phyloP scores from a whole-genome alignment of 1,140 invertebrate species.

The Panagrolaimus sp. region DNA sequence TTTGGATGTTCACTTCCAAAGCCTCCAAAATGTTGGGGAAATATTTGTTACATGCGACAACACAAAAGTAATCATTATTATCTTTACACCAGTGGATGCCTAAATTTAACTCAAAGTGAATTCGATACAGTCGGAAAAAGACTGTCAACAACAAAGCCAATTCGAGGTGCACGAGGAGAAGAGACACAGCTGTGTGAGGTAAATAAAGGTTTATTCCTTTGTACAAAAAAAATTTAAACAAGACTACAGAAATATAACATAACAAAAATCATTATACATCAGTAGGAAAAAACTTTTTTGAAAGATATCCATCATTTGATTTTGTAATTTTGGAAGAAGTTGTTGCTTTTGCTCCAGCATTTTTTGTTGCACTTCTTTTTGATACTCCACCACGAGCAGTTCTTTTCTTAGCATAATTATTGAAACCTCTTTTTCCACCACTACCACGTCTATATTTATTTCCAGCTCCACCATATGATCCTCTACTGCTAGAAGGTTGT shows the following conservation, averaged over 20 bases:
- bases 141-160: constrained; percentile 7
- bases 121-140: constrained; percentile 22
- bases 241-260: constrained; percentile 6
- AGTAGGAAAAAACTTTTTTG: constrained; percentile 6
- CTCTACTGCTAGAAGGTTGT: background rate
- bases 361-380: background rate
- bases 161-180: constrained; percentile 10
- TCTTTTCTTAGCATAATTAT: background rate
- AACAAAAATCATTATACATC: constrained; percentile 33
- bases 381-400: background rate
- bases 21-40: constrained; percentile 36
- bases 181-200: constrained; percentile 43
- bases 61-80: constrained; percentile 45
- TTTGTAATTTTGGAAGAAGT: background rate
- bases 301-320: background rate
- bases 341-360: background rate
- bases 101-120: constrained; percentile 41
- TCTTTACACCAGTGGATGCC: constrained; percentile 45
- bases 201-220: constrained; percentile 5
- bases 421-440: background rate
- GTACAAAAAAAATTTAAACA: constrained; percentile 16
- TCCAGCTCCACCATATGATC: background rate
- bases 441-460: background rate
- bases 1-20: constrained; percentile 33
- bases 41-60: constrained; percentile 48